phyloP scores from a whole-genome alignment of 2,888 invertebrate species.

The Mesochorus sp. region DNA sequence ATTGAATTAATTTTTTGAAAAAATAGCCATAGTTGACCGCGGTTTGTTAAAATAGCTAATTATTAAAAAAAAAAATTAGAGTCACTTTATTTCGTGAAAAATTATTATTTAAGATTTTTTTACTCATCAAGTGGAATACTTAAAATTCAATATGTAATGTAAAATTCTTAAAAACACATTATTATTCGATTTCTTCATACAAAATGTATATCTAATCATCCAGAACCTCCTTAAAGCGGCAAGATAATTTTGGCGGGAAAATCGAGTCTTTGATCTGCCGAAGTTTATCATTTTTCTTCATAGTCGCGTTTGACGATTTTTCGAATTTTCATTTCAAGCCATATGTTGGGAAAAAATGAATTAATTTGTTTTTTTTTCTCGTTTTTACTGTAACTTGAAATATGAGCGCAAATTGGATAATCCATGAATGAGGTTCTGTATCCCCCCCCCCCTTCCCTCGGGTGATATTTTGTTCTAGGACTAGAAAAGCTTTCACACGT shows the following conservation, averaged over 20 bases:
- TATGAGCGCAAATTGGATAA: slow-evolving; percentile 13
- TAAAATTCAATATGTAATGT: no score
- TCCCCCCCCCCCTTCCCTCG: neutral
- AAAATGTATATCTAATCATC: no score
- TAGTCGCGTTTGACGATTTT: neutral
- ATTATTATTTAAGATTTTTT: no score
- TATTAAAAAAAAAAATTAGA: no score
- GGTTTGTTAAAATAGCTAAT: no score
- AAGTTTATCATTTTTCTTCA: neutral
- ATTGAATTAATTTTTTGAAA: no score
- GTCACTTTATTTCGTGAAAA: no score
- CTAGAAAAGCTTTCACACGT: slow-evolving; percentile 30
- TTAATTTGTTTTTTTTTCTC: neutral
- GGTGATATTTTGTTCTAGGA: neutral
- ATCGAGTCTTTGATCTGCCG: neutral
- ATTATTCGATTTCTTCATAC: neutral
- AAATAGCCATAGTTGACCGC: no score
- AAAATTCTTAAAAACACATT: no score
- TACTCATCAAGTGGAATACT: no score
- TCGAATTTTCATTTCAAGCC: neutral
- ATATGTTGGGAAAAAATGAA: neutral
- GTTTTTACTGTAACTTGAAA: slow-evolving; percentile 1
- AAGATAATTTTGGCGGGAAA: slow-evolving; percentile 13
- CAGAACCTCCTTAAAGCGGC: no score
- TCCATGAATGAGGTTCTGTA: neutral